Evolutionary conservation across 2,113 vertebrate genomes (phyloP), one percentile per base, ranked within the genome.

Genomic region (Urocolius indicus): DNA sequence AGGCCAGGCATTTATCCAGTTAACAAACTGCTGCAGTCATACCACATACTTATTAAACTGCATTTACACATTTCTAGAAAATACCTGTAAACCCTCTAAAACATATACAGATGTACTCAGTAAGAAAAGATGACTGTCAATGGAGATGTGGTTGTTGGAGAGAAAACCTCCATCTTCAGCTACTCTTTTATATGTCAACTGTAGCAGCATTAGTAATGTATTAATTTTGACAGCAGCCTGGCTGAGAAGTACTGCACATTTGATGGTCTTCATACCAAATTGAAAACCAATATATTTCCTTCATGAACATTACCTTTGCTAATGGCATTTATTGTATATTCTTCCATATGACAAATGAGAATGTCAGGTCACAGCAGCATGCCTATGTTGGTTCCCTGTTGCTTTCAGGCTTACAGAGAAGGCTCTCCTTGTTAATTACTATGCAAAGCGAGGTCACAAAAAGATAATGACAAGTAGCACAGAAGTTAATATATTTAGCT

Each of bases 321-420:
- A 85, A 93, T 98, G 97, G 97, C 97, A 98, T 98, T 98, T 98
- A 97, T 92, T 97, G 91, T 93, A 84, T 89, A 9, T 94, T 95
- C 57, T 68, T 97, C 89, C 87, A 69, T 57, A 81, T 80, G 91
- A 96, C 94, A 96, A 96, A 95, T 65, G 82, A 98, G 97, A 98
- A 98, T 97, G 94, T 97, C 97, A 97, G 96, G 97, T 97, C 97
- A 97, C 92, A 92, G 95, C 95, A 93, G 92, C 58, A 45, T 13
- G 3, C 87, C 94, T 95, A 85, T 57, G 97, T 97, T 90, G 80
- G 72, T 88, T 97, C 69, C 76, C 91, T 78, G 74, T 93, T 97
- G 95, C 89, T 94, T 97, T 63, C 81, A 69, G 63, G 90, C 94
- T 97, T 95, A 84, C 96, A 94, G 45, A 74, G 48, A 69, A 89